Base-by-base conservation (phyloP, 2,888 invertebrate genomes). In the Tupiocoris notatus region DNA sequence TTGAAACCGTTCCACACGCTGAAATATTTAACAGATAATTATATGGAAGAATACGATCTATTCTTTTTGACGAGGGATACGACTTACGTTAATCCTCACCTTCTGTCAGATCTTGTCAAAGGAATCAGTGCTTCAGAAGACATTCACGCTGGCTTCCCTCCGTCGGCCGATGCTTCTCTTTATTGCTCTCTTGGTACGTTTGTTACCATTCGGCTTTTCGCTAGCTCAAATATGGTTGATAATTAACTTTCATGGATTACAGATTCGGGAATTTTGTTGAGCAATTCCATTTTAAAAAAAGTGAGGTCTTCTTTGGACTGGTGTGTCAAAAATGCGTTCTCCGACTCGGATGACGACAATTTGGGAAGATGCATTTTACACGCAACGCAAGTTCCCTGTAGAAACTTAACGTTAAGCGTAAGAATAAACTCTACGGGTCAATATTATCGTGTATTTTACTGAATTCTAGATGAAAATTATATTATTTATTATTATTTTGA, bases 11-110 rank as follows among this genome's bases (percentile, higher is more conserved):
- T 96, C 84, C 94, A 95, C 83, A 90, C 93, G 20, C 86, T 97
- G 62, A 95, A 95, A 83, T 96, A 96, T 83, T 89, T 97, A 12
- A 90, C 91, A 0, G 95, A 96, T 81, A 94, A 94, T 83, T 95
- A 92, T 85, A 85, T 92, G 54, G 92, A 96, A 81, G 93, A 92
- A 81, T 98, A 92, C 84, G 96, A 98, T 84, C 98, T 93, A 86
- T 97, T 96, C 85, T 92, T 94, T 83, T 86, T 98, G 67, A 89
- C 93, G 64, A 91, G 92, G 61, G 98, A 98, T 84, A 88, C 88
- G 6, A 91, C 92, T 0, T 98, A 92, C 83, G 88, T 98, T 70
- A 93, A 96, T 83, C 92, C 92, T 0, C 88, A 92, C 63, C 89
- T 88, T 73, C 85, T 98, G 65, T 86, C 88, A 23, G 87, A 91